phyloP scores from a whole-genome alignment of 2,113 vertebrate species.

The Proteles cristata region DNA sequence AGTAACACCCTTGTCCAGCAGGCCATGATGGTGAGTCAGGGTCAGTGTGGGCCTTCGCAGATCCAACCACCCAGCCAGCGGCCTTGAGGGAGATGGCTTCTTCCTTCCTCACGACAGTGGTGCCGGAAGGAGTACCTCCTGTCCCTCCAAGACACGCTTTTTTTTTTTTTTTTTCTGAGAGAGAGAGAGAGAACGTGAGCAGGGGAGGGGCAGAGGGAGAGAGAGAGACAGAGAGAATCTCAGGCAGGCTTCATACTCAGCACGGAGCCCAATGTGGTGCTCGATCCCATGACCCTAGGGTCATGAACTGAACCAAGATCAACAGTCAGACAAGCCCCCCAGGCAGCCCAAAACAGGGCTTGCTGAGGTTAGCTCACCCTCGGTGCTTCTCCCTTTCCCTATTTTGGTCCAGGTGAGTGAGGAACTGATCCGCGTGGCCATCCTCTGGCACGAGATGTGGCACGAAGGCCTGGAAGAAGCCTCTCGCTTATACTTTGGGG shows the following conservation, averaged over 20 bases:
- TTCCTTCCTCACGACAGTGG: accelerated
- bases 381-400: not conserved
- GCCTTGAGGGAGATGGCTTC: accelerated
- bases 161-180: too few species aligned
- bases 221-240: too few species aligned
- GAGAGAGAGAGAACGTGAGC: too few species aligned
- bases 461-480: constrained; percentile 98
- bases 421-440: constrained; percentile 98
- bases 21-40: constrained; percentile 95
- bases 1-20: constrained; percentile 98
- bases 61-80: not conserved
- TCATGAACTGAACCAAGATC: too few species aligned
- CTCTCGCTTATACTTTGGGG: constrained; percentile 97
- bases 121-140: not conserved
- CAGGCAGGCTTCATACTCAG: too few species aligned
- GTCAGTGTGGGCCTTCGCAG: accelerated
- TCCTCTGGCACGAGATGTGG: constrained; percentile 99
- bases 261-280: too few species aligned
- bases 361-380: not conserved
- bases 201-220: too few species aligned
- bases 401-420: constrained; percentile 93
- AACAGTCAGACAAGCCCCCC: too few species aligned
- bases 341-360: not conserved
- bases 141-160: not conserved
- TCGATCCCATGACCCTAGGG: too few species aligned